Evolutionary conservation across 2,797 vertebrate species (phyloP).

Genomic region (Gallirallus australis): DNA sequence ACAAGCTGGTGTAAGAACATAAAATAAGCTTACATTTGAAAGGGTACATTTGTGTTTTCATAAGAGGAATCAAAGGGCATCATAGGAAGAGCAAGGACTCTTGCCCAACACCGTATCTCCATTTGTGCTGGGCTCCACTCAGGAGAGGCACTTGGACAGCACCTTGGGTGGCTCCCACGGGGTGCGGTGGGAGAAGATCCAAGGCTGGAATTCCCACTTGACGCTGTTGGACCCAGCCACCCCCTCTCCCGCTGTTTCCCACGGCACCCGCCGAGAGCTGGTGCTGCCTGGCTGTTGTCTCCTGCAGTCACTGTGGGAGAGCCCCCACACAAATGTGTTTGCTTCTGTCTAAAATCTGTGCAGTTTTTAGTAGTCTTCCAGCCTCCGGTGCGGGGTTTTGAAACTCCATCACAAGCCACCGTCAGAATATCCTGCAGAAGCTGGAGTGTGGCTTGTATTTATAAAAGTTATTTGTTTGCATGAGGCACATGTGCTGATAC

Average conservation of each 20-base stretch:
- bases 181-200: background rate
- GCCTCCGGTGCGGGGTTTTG: constrained; percentile 48
- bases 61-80: background rate
- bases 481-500: constrained; percentile 62
- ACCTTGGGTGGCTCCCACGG: background rate
- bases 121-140: background rate
- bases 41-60: background rate
- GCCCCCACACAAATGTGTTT: background rate
- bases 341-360: constrained; percentile 44
- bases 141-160: fast-evolving
- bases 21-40: background rate
- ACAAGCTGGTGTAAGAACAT: background rate
- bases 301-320: constrained; percentile 8
- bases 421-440: constrained; percentile 29
- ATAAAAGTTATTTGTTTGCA: constrained; percentile 64
- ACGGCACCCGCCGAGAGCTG: background rate
- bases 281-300: constrained; percentile 11
- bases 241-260: background rate
- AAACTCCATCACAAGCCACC: background rate
- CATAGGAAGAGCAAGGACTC: background rate
- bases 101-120: fast-evolving
- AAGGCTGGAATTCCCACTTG: background rate
- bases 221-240: background rate
- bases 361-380: constrained; percentile 49
- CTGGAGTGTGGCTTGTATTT: constrained; percentile 44